Conservation (phyloP, 2,113 vertebrate species). For the Columba janthina region DNA sequence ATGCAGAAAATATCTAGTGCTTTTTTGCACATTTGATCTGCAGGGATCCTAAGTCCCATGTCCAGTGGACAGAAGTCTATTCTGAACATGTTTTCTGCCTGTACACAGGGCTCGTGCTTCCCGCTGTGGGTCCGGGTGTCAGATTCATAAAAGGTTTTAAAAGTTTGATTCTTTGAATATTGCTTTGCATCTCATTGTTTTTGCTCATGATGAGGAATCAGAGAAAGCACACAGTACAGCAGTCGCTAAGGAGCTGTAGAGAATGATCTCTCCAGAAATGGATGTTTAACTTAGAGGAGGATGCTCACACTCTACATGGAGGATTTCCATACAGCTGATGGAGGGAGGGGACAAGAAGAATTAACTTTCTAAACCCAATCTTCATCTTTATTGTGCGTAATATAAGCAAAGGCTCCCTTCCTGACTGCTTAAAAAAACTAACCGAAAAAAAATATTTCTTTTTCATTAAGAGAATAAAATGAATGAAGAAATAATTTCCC, state of each 20-base stretch:
- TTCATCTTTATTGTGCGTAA: neutral
- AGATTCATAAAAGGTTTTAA: neutral
- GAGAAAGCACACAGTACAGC: neutral
- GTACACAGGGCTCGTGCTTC: neutral
- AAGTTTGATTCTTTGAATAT: neutral
- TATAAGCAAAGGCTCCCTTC: slow-evolving; percentile 24
- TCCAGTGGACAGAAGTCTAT: neutral
- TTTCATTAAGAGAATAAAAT: slow-evolving; percentile 59
- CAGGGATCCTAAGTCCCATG: neutral
- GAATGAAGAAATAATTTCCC: slow-evolving; percentile 57
- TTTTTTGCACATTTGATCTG: neutral
- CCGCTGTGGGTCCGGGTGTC: neutral
- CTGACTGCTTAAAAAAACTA: slow-evolving; percentile 25
- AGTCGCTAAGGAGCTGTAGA: neutral
- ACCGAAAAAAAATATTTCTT: slow-evolving; percentile 58
- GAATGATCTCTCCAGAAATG: neutral
- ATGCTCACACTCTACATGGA: neutral
- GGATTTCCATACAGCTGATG: neutral
- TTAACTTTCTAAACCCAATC: slow-evolving; percentile 6
- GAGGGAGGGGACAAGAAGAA: neutral
- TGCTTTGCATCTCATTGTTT: neutral
- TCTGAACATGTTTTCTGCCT: accelerated
- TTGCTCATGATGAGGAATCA: neutral
- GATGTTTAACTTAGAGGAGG: neutral
- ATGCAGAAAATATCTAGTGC: neutral